Evolutionary conservation across 2,113 vertebrate species (phyloP).

Genomic region (Oncorhynchus nerka): DNA sequence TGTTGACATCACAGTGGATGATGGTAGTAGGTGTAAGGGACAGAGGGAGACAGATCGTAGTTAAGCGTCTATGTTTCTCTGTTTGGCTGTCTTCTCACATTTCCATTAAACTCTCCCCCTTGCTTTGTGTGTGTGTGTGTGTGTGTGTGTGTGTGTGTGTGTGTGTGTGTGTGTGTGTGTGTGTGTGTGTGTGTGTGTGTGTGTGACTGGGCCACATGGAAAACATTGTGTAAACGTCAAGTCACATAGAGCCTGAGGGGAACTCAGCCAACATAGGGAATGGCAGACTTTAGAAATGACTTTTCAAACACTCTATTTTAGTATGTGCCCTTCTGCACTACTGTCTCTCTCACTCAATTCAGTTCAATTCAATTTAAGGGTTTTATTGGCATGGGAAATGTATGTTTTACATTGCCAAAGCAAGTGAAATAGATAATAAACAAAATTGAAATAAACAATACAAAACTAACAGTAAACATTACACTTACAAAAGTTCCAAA

Average conservation of each 20-base stretch:
- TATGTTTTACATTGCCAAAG: no score
- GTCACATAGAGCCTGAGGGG: slow-evolving; percentile 40
- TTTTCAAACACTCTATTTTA: slow-evolving; percentile 44
- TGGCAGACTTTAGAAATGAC: slow-evolving; percentile 40
- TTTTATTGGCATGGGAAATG: no score
- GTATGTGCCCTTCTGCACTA: slow-evolving; percentile 14
- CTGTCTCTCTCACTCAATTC: slow-evolving; percentile 10
- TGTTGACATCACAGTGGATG: not conserved
- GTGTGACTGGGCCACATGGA: not conserved
- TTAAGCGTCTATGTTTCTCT: not conserved
- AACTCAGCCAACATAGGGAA: slow-evolving; percentile 38
- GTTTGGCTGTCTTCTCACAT: no score
- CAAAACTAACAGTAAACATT: no score
- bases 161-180: no score
- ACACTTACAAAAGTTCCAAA: no score
- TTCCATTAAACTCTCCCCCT: no score
- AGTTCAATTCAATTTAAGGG: no score
- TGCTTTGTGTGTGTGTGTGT: not conserved
- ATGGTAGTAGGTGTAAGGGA: not conserved
- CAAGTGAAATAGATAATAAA: no score
- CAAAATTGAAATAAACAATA: no score
- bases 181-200: not conserved
- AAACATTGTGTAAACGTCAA: slow-evolving; percentile 50
- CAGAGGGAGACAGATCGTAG: not conserved
- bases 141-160: no score